Evolutionary conservation across 1,140 invertebrate genomes (phyloP), one percentile per base, ranked within the genome.

Genomic region (Drosophila oshimai): DNA sequence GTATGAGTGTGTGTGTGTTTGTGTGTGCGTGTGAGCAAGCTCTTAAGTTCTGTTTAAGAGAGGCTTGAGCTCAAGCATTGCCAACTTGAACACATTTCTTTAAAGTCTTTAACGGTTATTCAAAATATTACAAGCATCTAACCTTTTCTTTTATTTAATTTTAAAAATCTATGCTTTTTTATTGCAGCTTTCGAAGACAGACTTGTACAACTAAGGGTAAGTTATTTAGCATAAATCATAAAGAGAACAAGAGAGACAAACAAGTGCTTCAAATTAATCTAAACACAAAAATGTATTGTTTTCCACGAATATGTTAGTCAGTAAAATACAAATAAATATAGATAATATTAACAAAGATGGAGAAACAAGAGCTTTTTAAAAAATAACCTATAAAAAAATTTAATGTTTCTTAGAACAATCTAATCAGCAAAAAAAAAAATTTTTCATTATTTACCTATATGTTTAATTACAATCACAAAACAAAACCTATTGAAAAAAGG

Each of bases 11-110:
- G 36, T 47, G 37, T 45, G 34, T 64, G 37, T 49, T 42, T 15
- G 15, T 60, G 60, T 29, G 53, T 45, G 45, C 37, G 42, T 18
- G 28, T 10, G 31, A 46, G 50, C 24, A 17, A 26, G 54, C 77
- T 83, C 79, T 83, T 83, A 61, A 50, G 37, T 54, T 51, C 1
- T 12, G 10, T 6, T 36, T 53, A 86, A 83, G 79, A 83, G 79
- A 46, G 39, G 20, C 31, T 53, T 34, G 31, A 37, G 17, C 31
- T 42, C 2, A 13, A 18, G 70, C 42, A 36, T 78, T 83, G 74
- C 58, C 79, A 83, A 33, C 26, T 42, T 24, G 28, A 15, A 33
- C 28, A 33, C 17, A 26, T 29, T 10, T 18, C 39, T 80, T 61
- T 9, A 20, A 76, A 79, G 57, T 53, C 20, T 45, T 28, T 73